These are phyloP conservation scores for Drymodes brunneopygia DNA, from an alignment of 2,113 vertebrate species.

Conservation along the genomic window DNA sequence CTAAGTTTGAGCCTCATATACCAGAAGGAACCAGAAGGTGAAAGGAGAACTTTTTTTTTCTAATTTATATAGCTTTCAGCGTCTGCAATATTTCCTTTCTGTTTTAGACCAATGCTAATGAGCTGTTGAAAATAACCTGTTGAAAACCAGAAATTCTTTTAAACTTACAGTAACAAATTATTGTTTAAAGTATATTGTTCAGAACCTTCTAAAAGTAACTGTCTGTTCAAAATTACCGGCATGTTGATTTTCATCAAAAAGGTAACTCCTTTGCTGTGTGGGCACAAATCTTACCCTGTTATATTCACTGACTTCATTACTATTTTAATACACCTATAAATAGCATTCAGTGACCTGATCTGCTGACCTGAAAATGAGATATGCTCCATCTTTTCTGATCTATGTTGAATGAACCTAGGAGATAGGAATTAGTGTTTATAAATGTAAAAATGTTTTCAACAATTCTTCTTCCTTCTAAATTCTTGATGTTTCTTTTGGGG, in stretches of 20 bases:
- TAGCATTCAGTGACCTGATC: neutral
- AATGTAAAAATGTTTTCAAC: neutral
- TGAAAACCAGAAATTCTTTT: neutral
- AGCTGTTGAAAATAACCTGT: neutral
- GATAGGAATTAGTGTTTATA: neutral
- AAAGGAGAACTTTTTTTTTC: neutral
- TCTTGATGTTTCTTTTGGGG: neutral
- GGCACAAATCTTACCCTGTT: neutral
- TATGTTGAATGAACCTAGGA: neutral
- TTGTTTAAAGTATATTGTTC: neutral
- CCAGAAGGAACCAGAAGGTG: neutral
- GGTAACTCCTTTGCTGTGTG: neutral
- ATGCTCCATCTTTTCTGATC: neutral
- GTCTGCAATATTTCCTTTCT: neutral
- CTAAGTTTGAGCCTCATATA: neutral
- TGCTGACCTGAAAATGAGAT: neutral
- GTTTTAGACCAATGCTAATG: neutral
- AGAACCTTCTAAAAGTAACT: neutral
- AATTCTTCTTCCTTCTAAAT: neutral
- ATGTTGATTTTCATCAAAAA: neutral
- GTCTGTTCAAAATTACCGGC: neutral
- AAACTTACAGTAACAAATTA: neutral
- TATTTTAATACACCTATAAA: neutral
- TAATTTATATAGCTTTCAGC: neutral
- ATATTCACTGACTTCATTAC: neutral